Base-by-base conservation (phyloP, 2,113 vertebrate species). In the Rhinoderma darwinii region DNA sequence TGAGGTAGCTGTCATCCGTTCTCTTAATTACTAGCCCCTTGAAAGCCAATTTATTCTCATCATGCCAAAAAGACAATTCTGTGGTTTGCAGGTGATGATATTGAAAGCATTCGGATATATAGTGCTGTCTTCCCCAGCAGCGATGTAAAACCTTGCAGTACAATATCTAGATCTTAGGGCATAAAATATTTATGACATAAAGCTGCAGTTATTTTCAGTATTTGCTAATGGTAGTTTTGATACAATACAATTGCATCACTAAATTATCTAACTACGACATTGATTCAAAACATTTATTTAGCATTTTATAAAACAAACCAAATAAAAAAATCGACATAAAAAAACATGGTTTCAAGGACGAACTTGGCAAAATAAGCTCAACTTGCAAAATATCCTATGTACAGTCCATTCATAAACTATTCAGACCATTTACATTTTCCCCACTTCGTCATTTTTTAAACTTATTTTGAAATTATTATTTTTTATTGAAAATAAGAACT, bases 11-110 rank as follows among this genome's bases (percentile, higher is more conserved):
- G 41, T 75, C 72, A 18, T 39, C 32, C 37, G 35, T 9, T 20
- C 15, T 22, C 35, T 72, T 37, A 37, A 72, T 72, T 72, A 75
- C 39, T 75, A 14, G 27, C 12, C 61, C 61, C n/a, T 30, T 66
- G 10, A 44, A 44, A 44, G 72, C 22, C n/a, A 44, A 75, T 75
- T 44, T 75, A 75, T 75, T 75, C 41, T 1, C 22, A 44, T 75
- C 22, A 27, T 75, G 72, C 39, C 72, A 44, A 41, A 75, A 44
- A 44, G 22, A 75, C 41, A 27, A 44, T 75, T 75, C 25, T 75
- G 72, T 75, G 72, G 72, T 75, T 75, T 75, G 39, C 22, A 44
- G 72, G 39, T 75, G 39, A 75, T 75, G 41, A 73, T 73, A 41
- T 39, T 43, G 70, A 15, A 73, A 44, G 39, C 22, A 25, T 75